Evolutionary conservation across 2,797 vertebrate species (phyloP).

Genomic region (Nannoperca obscura): DNA sequence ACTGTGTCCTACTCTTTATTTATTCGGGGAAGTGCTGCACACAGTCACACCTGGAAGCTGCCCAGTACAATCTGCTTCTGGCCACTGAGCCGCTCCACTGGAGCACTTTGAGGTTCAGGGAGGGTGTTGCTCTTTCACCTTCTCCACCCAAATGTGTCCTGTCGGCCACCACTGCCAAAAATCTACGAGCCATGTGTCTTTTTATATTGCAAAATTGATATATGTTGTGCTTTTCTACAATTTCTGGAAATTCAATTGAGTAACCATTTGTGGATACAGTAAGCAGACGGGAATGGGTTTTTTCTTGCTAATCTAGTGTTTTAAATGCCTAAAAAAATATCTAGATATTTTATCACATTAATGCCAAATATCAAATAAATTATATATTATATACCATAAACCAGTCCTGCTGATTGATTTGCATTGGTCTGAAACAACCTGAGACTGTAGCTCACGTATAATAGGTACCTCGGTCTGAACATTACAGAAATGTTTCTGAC

Average conservation of each 20-base stretch:
- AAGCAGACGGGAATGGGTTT: neutral
- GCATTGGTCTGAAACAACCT: neutral
- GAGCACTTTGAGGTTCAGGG: neutral
- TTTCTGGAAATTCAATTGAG: neutral
- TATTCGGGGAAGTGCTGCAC: neutral
- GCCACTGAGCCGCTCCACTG: conserved; percentile 12
- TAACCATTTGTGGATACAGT: neutral
- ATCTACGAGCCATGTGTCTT: too few relatives aligned
- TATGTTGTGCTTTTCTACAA: neutral
- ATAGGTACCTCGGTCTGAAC: neutral
- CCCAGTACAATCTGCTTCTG: conserved; percentile 23
- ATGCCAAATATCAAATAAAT: neutral
- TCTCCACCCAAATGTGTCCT: neutral
- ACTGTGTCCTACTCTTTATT: conserved; percentile 23
- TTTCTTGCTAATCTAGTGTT: neutral
- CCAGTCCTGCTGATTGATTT: neutral
- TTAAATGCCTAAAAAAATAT: neutral
- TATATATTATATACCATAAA: neutral
- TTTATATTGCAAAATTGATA: neutral
- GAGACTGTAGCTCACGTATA: neutral
- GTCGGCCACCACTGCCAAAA: neutral
- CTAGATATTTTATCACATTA: neutral
- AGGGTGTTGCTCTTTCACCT: neutral
- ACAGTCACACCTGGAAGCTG: conserved; percentile 23
- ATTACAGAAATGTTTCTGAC: neutral